These are phyloP conservation scores for Chelon labrosus DNA, from an alignment of 2,797 vertebrate species.

Conservation along the genomic window DNA sequence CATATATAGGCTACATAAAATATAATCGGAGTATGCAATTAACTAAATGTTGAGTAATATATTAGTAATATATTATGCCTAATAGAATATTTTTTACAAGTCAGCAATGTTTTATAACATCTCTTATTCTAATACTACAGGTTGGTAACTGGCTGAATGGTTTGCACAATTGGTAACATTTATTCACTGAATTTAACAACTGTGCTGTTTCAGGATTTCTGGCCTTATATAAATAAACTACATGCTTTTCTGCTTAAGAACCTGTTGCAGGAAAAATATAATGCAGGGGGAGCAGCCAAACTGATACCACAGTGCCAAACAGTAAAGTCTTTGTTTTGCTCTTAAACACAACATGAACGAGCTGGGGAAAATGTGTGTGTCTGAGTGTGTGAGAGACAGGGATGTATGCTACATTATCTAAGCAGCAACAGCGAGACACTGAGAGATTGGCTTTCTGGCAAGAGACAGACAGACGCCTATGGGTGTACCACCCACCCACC, in stretches of 20 bases:
- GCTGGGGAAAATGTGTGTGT: conserved; percentile 20
- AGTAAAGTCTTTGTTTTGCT: conserved; percentile 77
- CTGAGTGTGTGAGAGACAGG: conserved; percentile 14
- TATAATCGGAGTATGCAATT: too few species aligned
- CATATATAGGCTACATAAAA: too few species aligned
- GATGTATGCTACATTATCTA: conserved; percentile 63
- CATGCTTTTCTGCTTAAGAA: conserved; percentile 2
- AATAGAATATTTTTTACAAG: too few species aligned
- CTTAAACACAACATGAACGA: conserved; percentile 50
- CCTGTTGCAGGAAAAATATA: conserved; percentile 34
- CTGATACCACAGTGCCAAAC: conserved; percentile 59
- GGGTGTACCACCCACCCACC: conserved; percentile 72
- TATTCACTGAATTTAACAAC: not conserved
- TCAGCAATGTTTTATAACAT: not conserved
- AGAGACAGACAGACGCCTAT: conserved; percentile 84
- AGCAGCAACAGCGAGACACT: conserved; percentile 68
- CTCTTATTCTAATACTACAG: not conserved
- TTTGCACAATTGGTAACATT: not conserved
- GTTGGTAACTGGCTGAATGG: not conserved
- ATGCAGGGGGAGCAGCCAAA: conserved; percentile 36
- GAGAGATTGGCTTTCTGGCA: conserved; percentile 84
- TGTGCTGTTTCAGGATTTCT: not conserved
- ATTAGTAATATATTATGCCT: too few species aligned
- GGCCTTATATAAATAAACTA: not conserved
- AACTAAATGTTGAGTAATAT: too few species aligned